phyloP scores from a whole-genome alignment of 2,113 vertebrate species.

The Pygoscelis antarcticus region DNA sequence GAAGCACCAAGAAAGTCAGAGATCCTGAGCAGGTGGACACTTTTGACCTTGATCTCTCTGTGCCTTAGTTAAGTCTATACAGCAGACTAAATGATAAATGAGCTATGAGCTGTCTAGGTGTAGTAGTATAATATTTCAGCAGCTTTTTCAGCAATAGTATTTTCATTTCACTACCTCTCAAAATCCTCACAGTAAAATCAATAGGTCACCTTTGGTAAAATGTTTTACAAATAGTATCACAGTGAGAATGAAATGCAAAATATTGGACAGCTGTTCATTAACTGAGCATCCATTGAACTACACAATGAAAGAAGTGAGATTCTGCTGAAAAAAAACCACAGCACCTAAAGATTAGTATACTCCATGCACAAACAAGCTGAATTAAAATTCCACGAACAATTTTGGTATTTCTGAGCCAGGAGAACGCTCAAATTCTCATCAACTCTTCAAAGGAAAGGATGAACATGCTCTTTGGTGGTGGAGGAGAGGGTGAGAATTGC shows the following conservation, averaged over 20 bases:
- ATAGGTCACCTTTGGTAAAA: neutral
- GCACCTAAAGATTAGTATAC: neutral
- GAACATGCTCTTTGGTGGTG: rapidly evolving
- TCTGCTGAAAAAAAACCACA: neutral
- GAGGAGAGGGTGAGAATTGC: neutral
- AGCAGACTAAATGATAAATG: neutral
- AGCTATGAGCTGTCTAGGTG: neutral
- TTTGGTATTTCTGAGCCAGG: neutral
- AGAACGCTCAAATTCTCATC: neutral
- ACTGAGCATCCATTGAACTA: neutral
- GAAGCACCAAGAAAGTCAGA: neutral
- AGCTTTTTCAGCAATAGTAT: neutral
- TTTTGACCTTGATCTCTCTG: neutral
- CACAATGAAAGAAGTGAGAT: neutral
- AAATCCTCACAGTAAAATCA: neutral
- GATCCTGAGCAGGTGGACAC: neutral
- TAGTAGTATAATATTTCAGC: neutral
- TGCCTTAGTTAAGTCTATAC: neutral
- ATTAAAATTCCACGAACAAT: neutral
- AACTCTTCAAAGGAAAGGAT: neutral
- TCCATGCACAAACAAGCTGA: neutral
- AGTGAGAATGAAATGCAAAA: neutral
- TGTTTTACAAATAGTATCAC: neutral
- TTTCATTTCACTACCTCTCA: neutral
- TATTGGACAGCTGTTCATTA: rapidly evolving